Percentiles rank a stretch among this genome's conserved stretches.
Conservation (phyloP, 23 tunicate species). For the Styela clava region DNA sequence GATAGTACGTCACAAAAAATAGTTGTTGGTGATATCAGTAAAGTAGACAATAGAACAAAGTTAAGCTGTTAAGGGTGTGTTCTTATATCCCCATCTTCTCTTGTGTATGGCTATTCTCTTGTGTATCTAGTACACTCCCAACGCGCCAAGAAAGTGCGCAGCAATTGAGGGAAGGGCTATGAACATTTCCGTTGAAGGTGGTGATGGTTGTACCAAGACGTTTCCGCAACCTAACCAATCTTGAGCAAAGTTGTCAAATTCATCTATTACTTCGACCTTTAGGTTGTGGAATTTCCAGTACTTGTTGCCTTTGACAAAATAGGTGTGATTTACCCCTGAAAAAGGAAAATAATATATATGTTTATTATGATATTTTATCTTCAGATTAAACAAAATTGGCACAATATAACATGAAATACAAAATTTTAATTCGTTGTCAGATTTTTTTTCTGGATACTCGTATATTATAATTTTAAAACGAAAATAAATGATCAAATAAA, state of each 20-base stretch:
- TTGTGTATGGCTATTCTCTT: no score
- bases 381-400: no score
- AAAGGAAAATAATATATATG: neutral
- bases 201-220: neutral
- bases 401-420: no score
- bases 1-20: no score
- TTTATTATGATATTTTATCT: no score
- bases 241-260: conserved; percentile 27
- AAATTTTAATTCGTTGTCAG: no score
- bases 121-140: neutral
- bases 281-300: conserved; percentile 64
- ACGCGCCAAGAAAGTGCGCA: conserved; percentile 9
- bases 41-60: neutral
- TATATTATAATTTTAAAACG: no score
- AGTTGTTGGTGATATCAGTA: no score
- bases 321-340: conserved; percentile 71
- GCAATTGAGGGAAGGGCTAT: conserved; percentile 25
- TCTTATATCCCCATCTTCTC: neutral
- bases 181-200: conserved; percentile 16
- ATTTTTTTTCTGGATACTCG: no score
- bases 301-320: conserved; percentile 79
- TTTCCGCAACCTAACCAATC: conserved; percentile 69
- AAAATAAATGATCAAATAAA: no score
- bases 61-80: neutral
- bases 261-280: conserved; percentile 37